These are phyloP conservation scores for Heterodera schachtii DNA, from an alignment of 1,140 invertebrate species.

Conservation along the genomic window DNA sequence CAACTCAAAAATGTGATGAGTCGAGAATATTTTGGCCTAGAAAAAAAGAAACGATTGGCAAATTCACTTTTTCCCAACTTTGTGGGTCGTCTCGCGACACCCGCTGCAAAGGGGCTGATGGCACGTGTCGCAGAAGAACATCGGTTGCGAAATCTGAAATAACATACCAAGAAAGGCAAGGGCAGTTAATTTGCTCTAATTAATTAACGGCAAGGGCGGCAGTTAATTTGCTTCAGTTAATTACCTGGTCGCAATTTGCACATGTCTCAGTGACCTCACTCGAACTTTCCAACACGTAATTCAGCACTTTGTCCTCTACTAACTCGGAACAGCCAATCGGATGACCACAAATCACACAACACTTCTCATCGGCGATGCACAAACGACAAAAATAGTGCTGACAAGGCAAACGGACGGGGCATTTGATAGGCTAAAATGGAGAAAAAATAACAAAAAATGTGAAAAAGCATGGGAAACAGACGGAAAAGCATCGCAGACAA, in stretches of 20 bases:
- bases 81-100: conserved; percentile 53
- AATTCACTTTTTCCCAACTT: conserved; percentile 33
- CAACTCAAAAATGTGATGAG: conserved; percentile 55
- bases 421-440: conserved; percentile 25
- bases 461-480: background rate
- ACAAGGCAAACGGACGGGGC: conserved; percentile 37
- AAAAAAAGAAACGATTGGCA: conserved; percentile 14
- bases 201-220: background rate
- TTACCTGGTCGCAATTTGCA: conserved; percentile 63
- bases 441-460: background rate
- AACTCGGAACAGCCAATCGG: conserved; percentile 15
- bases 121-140: conserved; percentile 65
- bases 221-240: background rate
- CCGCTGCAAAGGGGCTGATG: conserved; percentile 60
- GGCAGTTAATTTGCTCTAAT: conserved; percentile 5
- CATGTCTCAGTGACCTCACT: conserved; percentile 57
- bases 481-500: conserved; percentile 24
- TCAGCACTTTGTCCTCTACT: conserved; percentile 32
- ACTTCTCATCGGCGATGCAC: conserved; percentile 17
- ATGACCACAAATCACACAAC: conserved; percentile 16
- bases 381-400: conserved; percentile 41
- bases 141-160: conserved; percentile 56
- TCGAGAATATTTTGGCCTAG: conserved; percentile 60
- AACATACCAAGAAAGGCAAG: conserved; percentile 4
- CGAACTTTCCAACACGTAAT: conserved; percentile 58